Evolutionary conservation across 2,888 invertebrate species (phyloP).

Genomic region (Stenchaetothrips biformis): DNA sequence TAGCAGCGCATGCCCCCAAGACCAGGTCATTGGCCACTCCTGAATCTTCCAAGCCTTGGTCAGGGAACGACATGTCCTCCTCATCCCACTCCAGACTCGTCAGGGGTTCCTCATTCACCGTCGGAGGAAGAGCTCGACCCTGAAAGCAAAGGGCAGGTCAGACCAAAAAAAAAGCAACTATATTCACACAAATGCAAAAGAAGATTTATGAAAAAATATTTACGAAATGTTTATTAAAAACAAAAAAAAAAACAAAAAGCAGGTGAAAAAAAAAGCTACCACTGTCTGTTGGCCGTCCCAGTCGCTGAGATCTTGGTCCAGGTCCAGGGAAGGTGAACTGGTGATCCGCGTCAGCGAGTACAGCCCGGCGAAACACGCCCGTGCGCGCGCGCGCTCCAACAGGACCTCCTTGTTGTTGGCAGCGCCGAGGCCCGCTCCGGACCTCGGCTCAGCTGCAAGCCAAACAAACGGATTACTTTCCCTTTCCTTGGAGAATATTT

Average conservation of each 20-base stretch:
- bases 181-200: too few species aligned
- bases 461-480: neutral
- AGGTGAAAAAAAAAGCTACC: neutral
- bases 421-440: neutral
- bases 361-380: neutral
- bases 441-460: neutral
- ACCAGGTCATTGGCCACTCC: neutral
- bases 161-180: too few species aligned
- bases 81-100: conserved; percentile 13
- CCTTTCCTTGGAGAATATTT: neutral
- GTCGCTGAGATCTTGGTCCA: conserved; percentile 14
- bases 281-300: neutral
- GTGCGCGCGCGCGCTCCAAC: neutral
- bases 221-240: too few species aligned
- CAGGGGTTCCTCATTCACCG: neutral
- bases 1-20: neutral
- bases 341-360: conserved; percentile 6
- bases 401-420: neutral
- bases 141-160: neutral
- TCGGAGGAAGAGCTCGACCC: neutral
- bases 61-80: neutral
- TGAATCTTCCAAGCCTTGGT: neutral
- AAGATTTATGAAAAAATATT: too few species aligned
- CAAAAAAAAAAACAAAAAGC: neutral
- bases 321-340: conserved; percentile 11